Evolutionary conservation across 1,140 invertebrate genomes (phyloP), one percentile per base, ranked within the genome.

Genomic region (Anoplolepis gracilipes): DNA sequence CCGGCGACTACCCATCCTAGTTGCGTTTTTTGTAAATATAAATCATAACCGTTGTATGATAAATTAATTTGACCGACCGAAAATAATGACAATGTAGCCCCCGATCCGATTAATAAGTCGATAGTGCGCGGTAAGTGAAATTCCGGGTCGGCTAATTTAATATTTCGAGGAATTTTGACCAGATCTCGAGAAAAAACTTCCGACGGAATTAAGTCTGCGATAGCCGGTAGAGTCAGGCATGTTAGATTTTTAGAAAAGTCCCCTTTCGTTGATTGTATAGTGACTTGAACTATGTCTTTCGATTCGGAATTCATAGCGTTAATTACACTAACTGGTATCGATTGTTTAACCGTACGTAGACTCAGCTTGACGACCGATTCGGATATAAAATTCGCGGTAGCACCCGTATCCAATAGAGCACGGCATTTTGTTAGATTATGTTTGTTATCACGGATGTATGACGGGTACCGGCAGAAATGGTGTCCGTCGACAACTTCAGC

Each of bases 381-480:
- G 0, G 87, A 87, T 3, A 88, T 85, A n/a, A 88, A 90, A 49
- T 88, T 86, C 0, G 76, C 59, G 0, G 87, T 67, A 0, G 82
- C 55, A n/a, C 81, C 75, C 13, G 87, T 87, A 16, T 88, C 87
- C 2, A 88, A 22, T 1, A 88, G 61, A 0, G 33, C 64, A 1
- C 81, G 67, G n/a, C 33, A 42, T 25, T 46, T 61, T 1, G 61
- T 8, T 0, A 16, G 10, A 22, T 76, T 59, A 2, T 19, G 1
- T 8, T 76, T 16, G 0, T 16, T 2, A 19, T 46, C 6, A 3
- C n/a, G 25, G 1, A 77, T 0, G 0, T n/a, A n/a, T n/a, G n/a
- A n/a, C n/a, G n/a, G n/a, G n/a, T n/a, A n/a, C n/a, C n/a, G n/a
- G n/a, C n/a, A n/a, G n/a, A n/a, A n/a, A n/a, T n/a, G n/a, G n/a